These are phyloP conservation scores for Sturnus vulgaris DNA, from an alignment of 2,113 vertebrate species.

Conservation along the genomic window DNA sequence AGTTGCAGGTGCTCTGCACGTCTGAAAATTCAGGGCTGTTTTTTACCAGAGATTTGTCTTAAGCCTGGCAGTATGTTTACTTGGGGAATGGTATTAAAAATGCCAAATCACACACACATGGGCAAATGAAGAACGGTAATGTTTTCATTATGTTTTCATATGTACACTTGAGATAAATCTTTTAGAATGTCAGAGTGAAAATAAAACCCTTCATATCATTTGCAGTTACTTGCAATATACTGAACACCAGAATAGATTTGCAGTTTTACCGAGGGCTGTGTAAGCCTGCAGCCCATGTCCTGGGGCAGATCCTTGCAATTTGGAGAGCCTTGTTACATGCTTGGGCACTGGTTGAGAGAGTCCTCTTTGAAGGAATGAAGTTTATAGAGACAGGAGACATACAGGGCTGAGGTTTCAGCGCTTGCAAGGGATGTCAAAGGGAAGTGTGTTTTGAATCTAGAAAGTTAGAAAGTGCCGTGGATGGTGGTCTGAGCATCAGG, in stretches of 20 bases:
- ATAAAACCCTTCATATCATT: neutral
- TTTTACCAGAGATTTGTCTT: neutral
- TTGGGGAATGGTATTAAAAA: neutral
- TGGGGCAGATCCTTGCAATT: neutral
- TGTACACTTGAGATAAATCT: neutral
- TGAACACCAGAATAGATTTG: neutral
- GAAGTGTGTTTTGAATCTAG: neutral
- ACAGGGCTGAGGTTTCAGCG: neutral
- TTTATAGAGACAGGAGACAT: neutral
- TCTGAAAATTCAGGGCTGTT: neutral
- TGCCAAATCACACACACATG: neutral
- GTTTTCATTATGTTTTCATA: neutral
- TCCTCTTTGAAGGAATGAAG: neutral
- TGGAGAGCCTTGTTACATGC: neutral
- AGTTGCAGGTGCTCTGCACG: neutral
- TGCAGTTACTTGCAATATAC: neutral
- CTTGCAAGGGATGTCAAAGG: neutral
- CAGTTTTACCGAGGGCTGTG: neutral
- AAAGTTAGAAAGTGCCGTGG: neutral
- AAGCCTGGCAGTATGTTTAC: neutral
- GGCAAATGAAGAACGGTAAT: neutral
- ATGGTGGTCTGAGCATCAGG: neutral
- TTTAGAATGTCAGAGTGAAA: neutral
- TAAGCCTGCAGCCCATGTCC: neutral
- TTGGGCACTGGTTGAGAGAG: neutral